Base-by-base conservation (phyloP, 2,888 invertebrate genomes). In the Acanthosepion esculentum region DNA sequence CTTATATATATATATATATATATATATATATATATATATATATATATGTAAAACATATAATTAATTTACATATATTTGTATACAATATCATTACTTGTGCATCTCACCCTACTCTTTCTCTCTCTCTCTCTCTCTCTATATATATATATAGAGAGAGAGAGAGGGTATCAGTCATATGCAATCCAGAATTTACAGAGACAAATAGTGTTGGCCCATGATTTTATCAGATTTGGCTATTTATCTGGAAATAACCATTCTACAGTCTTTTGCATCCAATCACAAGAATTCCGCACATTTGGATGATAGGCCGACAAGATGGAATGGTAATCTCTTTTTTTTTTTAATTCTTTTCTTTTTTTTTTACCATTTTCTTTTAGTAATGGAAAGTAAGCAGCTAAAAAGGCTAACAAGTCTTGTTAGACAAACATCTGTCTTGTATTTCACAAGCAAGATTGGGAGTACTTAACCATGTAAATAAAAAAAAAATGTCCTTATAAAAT, bases 171-270 rank as follows among this genome's bases (percentile, higher is more conserved):
- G 78, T 78, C 1, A 33, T 18, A 78, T 10, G n/a, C n/a, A 78
- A 78, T 78, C 78, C 78, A 78, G 59, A 59, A 59, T 59, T 59
- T 23, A 23, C 59, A 23, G n/a, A 78, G n/a, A 78, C 78, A 78
- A 78, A 78, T 78, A 78, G 15, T 78, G 33, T 78, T 78, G 78
- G 78, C n/a, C n/a, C 78, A 78, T 78, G 78, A n/a, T 78, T 78
- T 78, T 78, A 78, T 78, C n/a, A 78, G 78, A 78, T 78, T 78
- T 78, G 78, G 78, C 78, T 78, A 78, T 78, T 78, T 78, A 78
- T 78, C n/a, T 10, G n/a, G 78, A 78, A 78, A n/a, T n/a, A 78
- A 78, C 78, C 12, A 78, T 78, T 78, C 78, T n/a, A 78, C 78
- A n/a, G 78, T 78, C 78, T 78, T 78, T n/a, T 78, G 78, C 78